Evolutionary conservation across 2,797 vertebrate species (phyloP), one percentile per base, ranked within the genome.

Genomic region (Aeoliscus strigatus): DNA sequence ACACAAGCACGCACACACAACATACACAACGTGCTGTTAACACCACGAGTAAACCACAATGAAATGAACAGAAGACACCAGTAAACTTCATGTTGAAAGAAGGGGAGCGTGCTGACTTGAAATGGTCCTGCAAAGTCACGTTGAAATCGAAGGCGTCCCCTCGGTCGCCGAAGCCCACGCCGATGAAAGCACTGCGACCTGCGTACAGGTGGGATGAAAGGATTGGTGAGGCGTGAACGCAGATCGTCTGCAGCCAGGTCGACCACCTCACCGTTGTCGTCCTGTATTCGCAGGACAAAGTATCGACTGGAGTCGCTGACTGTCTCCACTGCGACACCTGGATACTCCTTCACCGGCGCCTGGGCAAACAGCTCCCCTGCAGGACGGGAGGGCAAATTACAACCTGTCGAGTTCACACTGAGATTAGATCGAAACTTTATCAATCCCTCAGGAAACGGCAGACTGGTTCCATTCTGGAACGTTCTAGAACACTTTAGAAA

Each of bases 61-160:
- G 4, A 8, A 4, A 23, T 4, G 4, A 23, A 4, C 8, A 4
- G 21, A 8, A 23, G 21, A 4, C 4, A 4, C 21, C 21, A 8
- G 21, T 23, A 8, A 23, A 4, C 21, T 8, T 23, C n/a, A n/a
- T n/a, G n/a, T n/a, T n/a, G n/a, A n/a, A n/a, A n/a, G n/a, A n/a
- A n/a, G n/a, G n/a, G n/a, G n/a, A n/a, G n/a, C n/a, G n/a, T 45
- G 81, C 91, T 90, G 81, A 96, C 94, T 96, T 96, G 85, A 97
- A 97, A 66, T 97, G 94, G 79, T 97, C 94, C 81, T 97, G 94
- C 65, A 97, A 78, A 51, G 93, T 77, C 47, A 97, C 94, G 8
- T 95, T 97, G 73, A 97, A 97, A 75, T 97, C 94, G 51, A 97
- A 97, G 14, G 94, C 88, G 41, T 97, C 94, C 3, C 94, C 94